Conservation (phyloP, 1,140 invertebrate genomes). For the Vanessa tameamea region DNA sequence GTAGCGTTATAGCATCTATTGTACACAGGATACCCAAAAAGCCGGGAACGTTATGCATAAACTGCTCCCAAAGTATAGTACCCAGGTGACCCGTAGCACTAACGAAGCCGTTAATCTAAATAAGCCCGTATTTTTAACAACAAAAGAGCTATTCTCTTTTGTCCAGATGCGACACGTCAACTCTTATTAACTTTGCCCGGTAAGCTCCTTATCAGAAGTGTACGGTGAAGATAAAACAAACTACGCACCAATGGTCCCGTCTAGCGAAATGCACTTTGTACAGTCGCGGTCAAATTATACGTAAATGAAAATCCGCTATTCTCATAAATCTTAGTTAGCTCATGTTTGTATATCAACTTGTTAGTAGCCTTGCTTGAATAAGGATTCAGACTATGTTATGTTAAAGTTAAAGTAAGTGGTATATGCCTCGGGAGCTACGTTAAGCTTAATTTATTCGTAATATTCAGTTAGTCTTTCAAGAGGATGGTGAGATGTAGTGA, state of each 20-base stretch:
- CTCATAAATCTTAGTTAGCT: background rate
- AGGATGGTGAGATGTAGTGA: background rate
- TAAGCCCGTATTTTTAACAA: slow-evolving; percentile 46
- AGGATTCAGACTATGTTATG: slow-evolving; percentile 2
- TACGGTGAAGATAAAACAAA: slow-evolving; percentile 71
- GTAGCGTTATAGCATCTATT: slow-evolving; percentile 51
- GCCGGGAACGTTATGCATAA: slow-evolving; percentile 58
- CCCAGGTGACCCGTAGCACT: slow-evolving; percentile 49
- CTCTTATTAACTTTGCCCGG: slow-evolving; percentile 69
- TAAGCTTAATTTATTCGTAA: slow-evolving; percentile 7
- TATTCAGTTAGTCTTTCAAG: slow-evolving; percentile 10
- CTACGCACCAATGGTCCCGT: slow-evolving; percentile 56
- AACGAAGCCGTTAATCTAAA: slow-evolving; percentile 44
- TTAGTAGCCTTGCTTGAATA: background rate
- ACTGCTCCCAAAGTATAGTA: slow-evolving; percentile 46
- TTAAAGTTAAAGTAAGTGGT: slow-evolving; percentile 3
- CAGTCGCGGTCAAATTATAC: slow-evolving; percentile 17
- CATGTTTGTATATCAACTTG: background rate
- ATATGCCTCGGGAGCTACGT: background rate
- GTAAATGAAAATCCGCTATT: background rate
- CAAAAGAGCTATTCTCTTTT: slow-evolving; percentile 56
- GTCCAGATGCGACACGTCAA: slow-evolving; percentile 42
- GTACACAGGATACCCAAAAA: slow-evolving; percentile 59
- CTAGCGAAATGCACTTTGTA: slow-evolving; percentile 57
- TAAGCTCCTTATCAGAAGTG: slow-evolving; percentile 75